phyloP scores from a whole-genome alignment of 2,888 invertebrate genomes.

The Leucophenga montana region DNA sequence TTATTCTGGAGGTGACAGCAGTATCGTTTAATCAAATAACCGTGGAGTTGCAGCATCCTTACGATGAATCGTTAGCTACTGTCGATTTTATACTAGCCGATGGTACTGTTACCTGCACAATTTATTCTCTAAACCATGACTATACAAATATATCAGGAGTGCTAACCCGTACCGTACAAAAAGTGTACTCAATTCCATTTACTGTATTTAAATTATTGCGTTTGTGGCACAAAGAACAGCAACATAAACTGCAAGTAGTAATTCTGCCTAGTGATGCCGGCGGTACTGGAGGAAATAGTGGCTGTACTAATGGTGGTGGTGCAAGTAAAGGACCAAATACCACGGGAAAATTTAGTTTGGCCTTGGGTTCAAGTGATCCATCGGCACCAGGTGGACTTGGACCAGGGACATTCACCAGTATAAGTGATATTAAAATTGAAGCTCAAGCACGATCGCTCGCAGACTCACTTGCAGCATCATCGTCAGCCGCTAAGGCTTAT shows the following conservation, averaged over 20 bases:
- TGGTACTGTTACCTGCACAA: conserved; percentile 84
- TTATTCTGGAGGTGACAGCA: conserved; percentile 95
- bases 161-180: conserved; percentile 82
- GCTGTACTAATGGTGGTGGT: conserved; percentile 34
- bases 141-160: conserved; percentile 72
- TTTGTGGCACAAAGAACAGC: conserved; percentile 85
- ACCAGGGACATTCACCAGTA: conserved; percentile 37
- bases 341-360: conserved; percentile 65
- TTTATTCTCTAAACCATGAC: conserved; percentile 78
- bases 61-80: conserved; percentile 93
- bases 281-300: conserved; percentile 36
- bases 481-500: conserved; percentile 58
- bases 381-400: conserved; percentile 75
- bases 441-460: conserved; percentile 51
- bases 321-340: conserved; percentile 28
- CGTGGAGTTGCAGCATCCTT: conserved; percentile 92
- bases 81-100: conserved; percentile 91
- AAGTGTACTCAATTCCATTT: conserved; percentile 93
- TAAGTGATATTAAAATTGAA: conserved; percentile 57
- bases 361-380: conserved; percentile 76
- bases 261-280: conserved; percentile 41
- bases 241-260: conserved; percentile 73
- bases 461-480: conserved; percentile 59
- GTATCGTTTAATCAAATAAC: conserved; percentile 91
- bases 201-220: conserved; percentile 91